phyloP scores from a whole-genome alignment of 2,113 vertebrate species.

The Pteropus alecto region DNA sequence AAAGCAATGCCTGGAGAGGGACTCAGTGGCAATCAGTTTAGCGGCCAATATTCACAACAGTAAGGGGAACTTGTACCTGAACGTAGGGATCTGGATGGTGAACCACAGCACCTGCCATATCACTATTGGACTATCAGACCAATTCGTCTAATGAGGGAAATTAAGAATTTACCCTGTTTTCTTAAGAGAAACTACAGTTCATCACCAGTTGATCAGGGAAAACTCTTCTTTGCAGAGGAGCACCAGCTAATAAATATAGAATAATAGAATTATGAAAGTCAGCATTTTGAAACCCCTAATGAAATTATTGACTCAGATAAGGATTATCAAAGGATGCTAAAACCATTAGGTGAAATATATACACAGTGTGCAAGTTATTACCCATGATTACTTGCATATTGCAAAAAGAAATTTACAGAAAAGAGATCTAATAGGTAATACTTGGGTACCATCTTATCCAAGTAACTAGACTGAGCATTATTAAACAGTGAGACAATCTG shows the following conservation, averaged over 20 bases:
- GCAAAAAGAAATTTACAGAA: not conserved
- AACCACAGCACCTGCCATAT: not conserved
- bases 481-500: not conserved
- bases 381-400: not conserved
- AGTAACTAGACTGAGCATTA: not conserved
- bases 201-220: not conserved
- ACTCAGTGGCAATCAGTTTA: not conserved
- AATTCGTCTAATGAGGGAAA: not conserved
- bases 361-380: not conserved
- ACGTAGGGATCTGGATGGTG: not conserved
- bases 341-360: not conserved
- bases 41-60: not conserved
- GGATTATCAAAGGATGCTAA: conserved; percentile 34
- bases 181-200: not conserved
- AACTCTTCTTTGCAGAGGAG: not conserved
- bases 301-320: conserved; percentile 40
- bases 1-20: not conserved
- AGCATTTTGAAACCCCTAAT: conserved; percentile 16
- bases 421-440: not conserved
- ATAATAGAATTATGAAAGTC: not conserved
- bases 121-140: not conserved
- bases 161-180: not conserved
- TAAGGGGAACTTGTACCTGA: not conserved
- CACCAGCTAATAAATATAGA: not conserved
- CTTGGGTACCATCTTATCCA: not conserved